Conservation (phyloP, 2,888 invertebrate genomes). For the Spisula subtruncata region DNA sequence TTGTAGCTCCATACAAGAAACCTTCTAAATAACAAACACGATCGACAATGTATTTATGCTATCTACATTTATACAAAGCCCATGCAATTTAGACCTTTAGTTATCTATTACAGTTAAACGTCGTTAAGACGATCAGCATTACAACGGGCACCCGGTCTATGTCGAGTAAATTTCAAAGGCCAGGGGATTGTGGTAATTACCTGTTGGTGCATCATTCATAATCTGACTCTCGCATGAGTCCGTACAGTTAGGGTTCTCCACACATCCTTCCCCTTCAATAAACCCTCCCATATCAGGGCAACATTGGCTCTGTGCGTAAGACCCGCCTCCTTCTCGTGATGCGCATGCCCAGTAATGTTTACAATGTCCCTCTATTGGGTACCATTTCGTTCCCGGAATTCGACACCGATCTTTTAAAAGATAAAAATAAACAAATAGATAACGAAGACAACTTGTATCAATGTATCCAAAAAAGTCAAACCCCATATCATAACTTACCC, state of each 20-base stretch:
- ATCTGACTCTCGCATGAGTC: constrained; percentile 57
- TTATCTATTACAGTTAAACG: neutral
- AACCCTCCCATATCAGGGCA: constrained; percentile 71
- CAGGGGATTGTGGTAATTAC: constrained; percentile 34
- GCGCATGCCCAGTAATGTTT: constrained; percentile 70
- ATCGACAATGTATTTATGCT: too few relatives aligned
- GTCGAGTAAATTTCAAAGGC: too few relatives aligned
- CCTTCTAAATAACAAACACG: neutral
- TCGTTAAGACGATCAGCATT: too few relatives aligned
- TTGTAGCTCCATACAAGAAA: neutral
- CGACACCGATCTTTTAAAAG: constrained; percentile 64
- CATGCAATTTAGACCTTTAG: neutral
- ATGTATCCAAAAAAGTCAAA: too few relatives aligned
- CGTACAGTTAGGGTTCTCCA: constrained; percentile 64
- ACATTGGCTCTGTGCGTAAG: constrained; percentile 66
- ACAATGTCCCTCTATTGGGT: constrained; percentile 67
- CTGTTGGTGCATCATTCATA: constrained; percentile 40
- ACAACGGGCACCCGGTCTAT: too few relatives aligned
- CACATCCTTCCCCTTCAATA: constrained; percentile 61
- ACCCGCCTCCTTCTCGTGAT: constrained; percentile 59
- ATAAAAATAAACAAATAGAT: neutral
- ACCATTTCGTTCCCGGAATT: constrained; percentile 61
- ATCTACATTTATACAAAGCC: too few relatives aligned
- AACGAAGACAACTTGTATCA: too few relatives aligned
- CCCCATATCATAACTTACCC: too few relatives aligned